A percentile compares a stretch with the other conserved stretches of the same genome.
Evolutionary conservation across 92 coral and sea anemone genomes (phyloP).

Genomic region (Phymanthus crucifer): DNA sequence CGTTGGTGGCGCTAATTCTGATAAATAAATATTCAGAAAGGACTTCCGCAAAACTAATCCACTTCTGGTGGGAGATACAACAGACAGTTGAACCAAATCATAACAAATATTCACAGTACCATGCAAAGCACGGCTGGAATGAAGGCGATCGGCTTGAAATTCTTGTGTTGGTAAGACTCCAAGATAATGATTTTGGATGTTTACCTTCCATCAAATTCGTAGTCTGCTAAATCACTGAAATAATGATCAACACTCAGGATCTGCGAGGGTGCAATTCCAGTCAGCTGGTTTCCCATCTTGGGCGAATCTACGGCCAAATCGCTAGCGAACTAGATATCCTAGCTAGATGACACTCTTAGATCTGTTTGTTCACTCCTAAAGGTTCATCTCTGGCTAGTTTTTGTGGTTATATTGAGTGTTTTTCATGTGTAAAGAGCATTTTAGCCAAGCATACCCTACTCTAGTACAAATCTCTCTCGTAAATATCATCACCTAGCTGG

Average conservation of each 20-base stretch:
- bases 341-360: background rate
- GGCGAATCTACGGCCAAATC: background rate
- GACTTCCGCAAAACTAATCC: background rate
- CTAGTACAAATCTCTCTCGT: background rate
- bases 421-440: constrained; percentile 4
- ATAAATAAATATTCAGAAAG: background rate
- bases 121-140: background rate
- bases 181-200: background rate
- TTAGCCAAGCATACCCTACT: background rate
- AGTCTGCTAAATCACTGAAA: constrained; percentile 85
- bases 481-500: background rate
- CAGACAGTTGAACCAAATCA: background rate
- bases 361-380: background rate
- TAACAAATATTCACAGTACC: background rate
- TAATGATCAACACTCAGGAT: constrained; percentile 93
- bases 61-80: background rate
- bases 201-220: constrained; percentile 93
- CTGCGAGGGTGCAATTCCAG: constrained; percentile 97
- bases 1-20: background rate
- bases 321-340: constrained; percentile 17
- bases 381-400: background rate
- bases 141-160: background rate
- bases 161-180: background rate
- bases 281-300: constrained; percentile 88
- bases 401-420: background rate